Evolutionary conservation across 2,888 invertebrate species (phyloP), one percentile per base, ranked within the genome.

Genomic region (Helleia helle): DNA sequence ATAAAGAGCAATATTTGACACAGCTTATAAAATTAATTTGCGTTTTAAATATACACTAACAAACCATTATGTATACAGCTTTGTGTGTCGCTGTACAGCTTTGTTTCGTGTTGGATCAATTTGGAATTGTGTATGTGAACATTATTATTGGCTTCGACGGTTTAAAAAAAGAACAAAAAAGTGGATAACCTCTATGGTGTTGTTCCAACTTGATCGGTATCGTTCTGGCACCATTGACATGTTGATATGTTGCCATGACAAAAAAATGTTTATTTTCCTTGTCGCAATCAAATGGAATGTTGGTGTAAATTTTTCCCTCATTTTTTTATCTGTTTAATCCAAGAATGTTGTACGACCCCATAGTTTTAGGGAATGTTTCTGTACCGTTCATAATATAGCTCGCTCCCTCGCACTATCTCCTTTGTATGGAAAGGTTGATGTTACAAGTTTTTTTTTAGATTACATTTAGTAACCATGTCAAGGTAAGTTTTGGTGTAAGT

Each of bases 201-300:
- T 72, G 72, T 83, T 84, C 84, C 81, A 79, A 72, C 70, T 80
- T 81, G 84, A 34, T 34, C 22, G 34, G 5, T 6, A 11, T 11
- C 2, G 22, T 22, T 22, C 7, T 22, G 34, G 34, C 34, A 34
- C 18, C 34, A 34, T 18, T 34, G 13, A 34, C 9, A 18, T 12
- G 7, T 2, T 9, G 5, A 1, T 65, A 66, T 81, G 81, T 81
- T 83, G 81, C 77, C 74, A 74, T 49, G 63, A 71, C 74, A 60
- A 58, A 59, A 56, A 41, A 52, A 55, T 55, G 60, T 59, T 58
- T 60, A 46, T 62, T 66, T 65, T 59, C 55, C 66, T 70, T 72
- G 74, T 62, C 55, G 73, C 68, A 72, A 63, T 77, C 87, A 87
- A 88, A 88, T 88, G 88, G 88, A 88, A 88, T 88, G 88, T 88